Conservation (phyloP, 2,113 vertebrate species). For the Chamaetylas fuelleborni region DNA sequence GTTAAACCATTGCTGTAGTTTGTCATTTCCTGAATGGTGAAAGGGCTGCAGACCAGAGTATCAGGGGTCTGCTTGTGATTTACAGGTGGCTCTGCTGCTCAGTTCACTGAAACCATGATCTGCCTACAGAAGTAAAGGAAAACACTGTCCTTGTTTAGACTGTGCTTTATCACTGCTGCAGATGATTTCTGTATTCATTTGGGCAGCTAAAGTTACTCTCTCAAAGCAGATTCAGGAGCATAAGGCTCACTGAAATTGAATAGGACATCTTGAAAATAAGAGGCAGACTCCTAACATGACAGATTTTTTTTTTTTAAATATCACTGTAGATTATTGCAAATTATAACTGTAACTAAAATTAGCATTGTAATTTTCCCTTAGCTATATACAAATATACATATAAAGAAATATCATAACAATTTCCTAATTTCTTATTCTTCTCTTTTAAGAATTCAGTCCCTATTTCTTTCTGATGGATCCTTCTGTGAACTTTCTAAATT, state of each 20-base stretch:
- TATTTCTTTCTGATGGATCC: neutral
- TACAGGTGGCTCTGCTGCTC: neutral
- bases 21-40: neutral
- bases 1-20: neutral
- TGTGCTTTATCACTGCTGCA: neutral
- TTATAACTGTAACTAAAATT: neutral
- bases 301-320: rapidly evolving
- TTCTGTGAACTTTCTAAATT: neutral
- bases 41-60: neutral
- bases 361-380: neutral
- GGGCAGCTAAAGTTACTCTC: neutral
- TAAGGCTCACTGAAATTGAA: neutral
- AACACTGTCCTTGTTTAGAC: neutral
- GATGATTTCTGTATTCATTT: neutral
- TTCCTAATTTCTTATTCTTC: neutral
- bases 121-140: neutral
- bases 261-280: neutral
- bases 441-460: neutral
- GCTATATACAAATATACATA: neutral
- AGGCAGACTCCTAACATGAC: neutral
- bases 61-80: neutral
- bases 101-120: neutral
- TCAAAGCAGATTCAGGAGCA: neutral
- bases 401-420: neutral
- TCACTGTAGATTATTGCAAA: neutral